Evolutionary conservation across 2,888 invertebrate species (phyloP).

Genomic region (Sympetrum striolatum): DNA sequence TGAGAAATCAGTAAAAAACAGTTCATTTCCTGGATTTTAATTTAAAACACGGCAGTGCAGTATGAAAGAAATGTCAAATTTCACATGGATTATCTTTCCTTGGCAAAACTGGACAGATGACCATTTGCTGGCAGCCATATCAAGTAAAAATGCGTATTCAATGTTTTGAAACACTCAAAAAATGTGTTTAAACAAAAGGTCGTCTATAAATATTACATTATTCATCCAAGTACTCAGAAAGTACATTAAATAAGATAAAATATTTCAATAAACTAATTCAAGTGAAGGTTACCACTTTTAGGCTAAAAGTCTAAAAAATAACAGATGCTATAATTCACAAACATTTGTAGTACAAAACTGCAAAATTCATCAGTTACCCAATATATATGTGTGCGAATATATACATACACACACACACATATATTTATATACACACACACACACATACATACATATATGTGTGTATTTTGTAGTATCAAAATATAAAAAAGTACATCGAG

Average conservation of each 20-base stretch:
- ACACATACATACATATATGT: too few relatives aligned
- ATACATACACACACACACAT: too few relatives aligned
- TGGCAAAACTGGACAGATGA: not conserved
- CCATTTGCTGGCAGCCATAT: not conserved
- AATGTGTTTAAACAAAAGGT: not conserved
- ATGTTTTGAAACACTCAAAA: not conserved
- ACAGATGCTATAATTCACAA: conserved; percentile 21
- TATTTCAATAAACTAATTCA: not conserved
- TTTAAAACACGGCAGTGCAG: conserved; percentile 12
- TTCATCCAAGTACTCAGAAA: not conserved
- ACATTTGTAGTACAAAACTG: conserved; percentile 32
- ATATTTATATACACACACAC: too few relatives aligned
- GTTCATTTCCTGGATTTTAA: not conserved
- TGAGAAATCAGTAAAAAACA: not conserved
- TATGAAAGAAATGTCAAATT: not conserved
- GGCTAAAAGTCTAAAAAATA: conserved; percentile 9
- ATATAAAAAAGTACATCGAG: conserved; percentile 38
- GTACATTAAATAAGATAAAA: not conserved
- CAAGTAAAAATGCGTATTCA: not conserved
- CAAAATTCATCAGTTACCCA: conserved; percentile 29
- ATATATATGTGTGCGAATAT: not conserved
- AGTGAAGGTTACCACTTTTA: not conserved
- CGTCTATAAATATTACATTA: not conserved
- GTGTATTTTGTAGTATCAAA: conserved; percentile 1
- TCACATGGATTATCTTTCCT: not conserved